Base-by-base conservation (phyloP, 2,888 invertebrate genomes). In the Phengaris alcon region DNA sequence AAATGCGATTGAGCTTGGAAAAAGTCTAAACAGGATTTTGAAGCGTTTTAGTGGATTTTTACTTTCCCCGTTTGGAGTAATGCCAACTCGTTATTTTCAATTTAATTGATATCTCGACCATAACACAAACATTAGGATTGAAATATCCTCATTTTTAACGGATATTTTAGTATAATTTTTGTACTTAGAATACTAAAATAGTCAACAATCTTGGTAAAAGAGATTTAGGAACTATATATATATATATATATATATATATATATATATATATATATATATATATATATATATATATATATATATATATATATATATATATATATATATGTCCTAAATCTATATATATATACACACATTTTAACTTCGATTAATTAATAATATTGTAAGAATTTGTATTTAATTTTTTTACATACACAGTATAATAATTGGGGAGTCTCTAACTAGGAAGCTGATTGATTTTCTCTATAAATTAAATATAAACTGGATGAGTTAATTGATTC, bases 41-140 rank as follows among this genome's bases (percentile, higher is more conserved):
- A 88, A 85, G 86, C 85, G 82, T 82, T 89, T 89, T 90, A 91
- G 87, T 87, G 85, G 85, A 84, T 81, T 89, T 91, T 91, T 90
- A 90, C 90, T 90, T 86, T 87, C 85, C 83, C 84, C 82, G 85
- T 85, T 91, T 91, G 91, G 91, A 88, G 76, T 82, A 78, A 74
- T 79, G 91, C 91, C 92, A 92, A 85, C 85, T 84, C 82, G 76
- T 77, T 85, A 81, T 78, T 82, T 87, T 86, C 82, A 84, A 79
- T 87, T 88, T 91, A 92, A 92, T 92, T 92, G 91, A 92, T 91
- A 90, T 90, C 86, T 88, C 87, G 87, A 88, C 84, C 84, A 86
- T 85, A 85, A 85, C 84, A 77, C 78, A 79, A 79, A 76, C 77
- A 79, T 77, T 77, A 78, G 75, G 75, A 79, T 77, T 75, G 75